Conservation (phyloP, 1,140 invertebrate species). For the Akabosia matsudoensis region DNA sequence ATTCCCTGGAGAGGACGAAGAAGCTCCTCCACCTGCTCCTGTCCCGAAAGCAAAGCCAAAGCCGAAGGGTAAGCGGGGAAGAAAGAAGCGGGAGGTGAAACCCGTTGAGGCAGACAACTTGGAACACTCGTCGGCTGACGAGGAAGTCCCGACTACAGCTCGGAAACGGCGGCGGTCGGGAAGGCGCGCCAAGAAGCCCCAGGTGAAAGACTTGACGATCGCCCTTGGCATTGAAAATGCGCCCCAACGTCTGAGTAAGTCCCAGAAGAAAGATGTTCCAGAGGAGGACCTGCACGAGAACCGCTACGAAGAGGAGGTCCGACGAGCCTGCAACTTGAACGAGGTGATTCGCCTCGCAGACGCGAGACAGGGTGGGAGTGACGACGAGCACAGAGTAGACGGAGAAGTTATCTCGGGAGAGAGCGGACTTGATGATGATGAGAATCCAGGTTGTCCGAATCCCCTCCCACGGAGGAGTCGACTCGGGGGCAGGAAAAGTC, state of each 20-base stretch:
- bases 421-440: not conserved
- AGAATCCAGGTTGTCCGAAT: not conserved
- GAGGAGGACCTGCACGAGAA: not conserved
- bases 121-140: no score
- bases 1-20: no score
- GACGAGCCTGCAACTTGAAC: not conserved
- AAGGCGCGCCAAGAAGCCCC: not conserved
- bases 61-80: no score
- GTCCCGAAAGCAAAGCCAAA: no score
- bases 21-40: no score
- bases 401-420: not conserved
- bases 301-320: not conserved
- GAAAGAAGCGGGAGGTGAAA: no score
- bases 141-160: no score
- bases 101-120: no score
- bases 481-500: no score
- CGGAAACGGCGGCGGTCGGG: not conserved
- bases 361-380: not conserved
- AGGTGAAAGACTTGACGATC: not conserved
- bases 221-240: not conserved
- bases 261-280: not conserved
- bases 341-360: not conserved
- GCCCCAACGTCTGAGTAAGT: not conserved
- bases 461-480: no score
- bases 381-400: not conserved